These are phyloP conservation scores for Caenorhabditis sp. DNA, from an alignment of 2,888 invertebrate genomes.

Conservation along the genomic window DNA sequence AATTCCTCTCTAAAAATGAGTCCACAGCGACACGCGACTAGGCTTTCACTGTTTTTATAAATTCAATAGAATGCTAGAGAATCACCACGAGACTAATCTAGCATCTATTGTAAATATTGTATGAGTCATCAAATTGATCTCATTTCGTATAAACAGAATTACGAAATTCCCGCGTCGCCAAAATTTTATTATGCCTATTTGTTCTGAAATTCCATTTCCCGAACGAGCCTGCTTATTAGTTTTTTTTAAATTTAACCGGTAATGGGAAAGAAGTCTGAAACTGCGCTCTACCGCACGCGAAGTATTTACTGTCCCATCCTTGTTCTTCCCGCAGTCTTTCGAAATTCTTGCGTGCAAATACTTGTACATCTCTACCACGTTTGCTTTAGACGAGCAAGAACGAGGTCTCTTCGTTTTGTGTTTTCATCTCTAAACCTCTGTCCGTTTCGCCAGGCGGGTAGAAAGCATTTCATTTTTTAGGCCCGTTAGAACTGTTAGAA, in stretches of 20 bases:
- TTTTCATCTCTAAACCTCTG: not conserved
- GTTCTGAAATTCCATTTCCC: not conserved
- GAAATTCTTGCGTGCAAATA: constrained; percentile 49
- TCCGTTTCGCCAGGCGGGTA: not conserved
- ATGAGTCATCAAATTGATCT: not conserved
- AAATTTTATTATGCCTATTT: not conserved
- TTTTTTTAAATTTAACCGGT: no score
- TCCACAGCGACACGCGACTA: not conserved
- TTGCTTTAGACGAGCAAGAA: constrained; percentile 27
- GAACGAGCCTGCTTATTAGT: no score
- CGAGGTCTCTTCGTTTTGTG: no score
- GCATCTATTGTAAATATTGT: not conserved
- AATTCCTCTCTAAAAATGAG: not conserved
- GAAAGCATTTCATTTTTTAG: constrained; percentile 13
- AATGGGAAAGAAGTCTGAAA: constrained; percentile 9
- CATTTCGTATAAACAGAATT: not conserved
- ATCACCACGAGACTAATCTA: not conserved
- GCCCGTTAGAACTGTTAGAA: not conserved
- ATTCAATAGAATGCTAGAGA: not conserved
- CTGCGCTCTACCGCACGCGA: constrained; percentile 46
- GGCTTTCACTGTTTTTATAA: not conserved
- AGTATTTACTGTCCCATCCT: constrained; percentile 41
- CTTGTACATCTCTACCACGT: constrained; percentile 37
- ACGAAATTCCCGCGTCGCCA: not conserved
- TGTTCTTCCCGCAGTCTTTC: constrained; percentile 32